Conservation (phyloP, 2,888 invertebrate species). For the Netelia fuscicornis region DNA sequence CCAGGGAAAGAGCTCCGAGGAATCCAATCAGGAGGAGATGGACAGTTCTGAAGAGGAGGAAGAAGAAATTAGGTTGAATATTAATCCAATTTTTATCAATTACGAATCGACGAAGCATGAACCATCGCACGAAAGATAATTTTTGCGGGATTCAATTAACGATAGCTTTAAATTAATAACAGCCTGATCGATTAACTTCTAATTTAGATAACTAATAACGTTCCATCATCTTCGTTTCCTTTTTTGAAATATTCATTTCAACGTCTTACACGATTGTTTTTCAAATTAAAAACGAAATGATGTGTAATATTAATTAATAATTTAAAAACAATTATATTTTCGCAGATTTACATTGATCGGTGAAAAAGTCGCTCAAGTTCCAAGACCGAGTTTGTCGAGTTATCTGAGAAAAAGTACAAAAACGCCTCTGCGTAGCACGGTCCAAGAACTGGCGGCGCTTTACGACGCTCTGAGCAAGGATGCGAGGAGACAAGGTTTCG, state of each 20-base stretch:
- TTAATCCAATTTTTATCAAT: not conserved
- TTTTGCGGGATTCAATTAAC: not conserved
- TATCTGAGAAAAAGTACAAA: constrained; percentile 85
- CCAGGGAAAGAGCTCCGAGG: constrained; percentile 35
- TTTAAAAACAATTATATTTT: not conserved
- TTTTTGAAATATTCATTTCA: too few relatives aligned
- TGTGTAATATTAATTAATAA: not conserved
- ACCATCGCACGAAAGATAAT: not conserved
- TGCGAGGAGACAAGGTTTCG: constrained; percentile 88
- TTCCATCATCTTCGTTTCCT: too few relatives aligned
- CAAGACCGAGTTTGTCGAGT: constrained; percentile 79
- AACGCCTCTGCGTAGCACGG: constrained; percentile 87
- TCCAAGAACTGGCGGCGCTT: constrained; percentile 87
- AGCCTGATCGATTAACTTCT: too few relatives aligned
- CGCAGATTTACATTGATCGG: constrained; percentile 79
- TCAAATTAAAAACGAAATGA: not conserved
- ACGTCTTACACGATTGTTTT: not conserved
- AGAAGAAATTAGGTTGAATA: constrained; percentile 77
- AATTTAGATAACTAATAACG: too few relatives aligned
- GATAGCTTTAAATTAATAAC: not conserved
- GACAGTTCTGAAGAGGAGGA: constrained; percentile 77
- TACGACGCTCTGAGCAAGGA: constrained; percentile 89
- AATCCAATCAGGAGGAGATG: constrained; percentile 66
- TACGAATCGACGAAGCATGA: not conserved
- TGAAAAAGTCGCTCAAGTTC: constrained; percentile 80